Evolutionary conservation across 2,113 vertebrate species (phyloP), one percentile per base, ranked within the genome.

Genomic region (Oreochromis spilurus): DNA sequence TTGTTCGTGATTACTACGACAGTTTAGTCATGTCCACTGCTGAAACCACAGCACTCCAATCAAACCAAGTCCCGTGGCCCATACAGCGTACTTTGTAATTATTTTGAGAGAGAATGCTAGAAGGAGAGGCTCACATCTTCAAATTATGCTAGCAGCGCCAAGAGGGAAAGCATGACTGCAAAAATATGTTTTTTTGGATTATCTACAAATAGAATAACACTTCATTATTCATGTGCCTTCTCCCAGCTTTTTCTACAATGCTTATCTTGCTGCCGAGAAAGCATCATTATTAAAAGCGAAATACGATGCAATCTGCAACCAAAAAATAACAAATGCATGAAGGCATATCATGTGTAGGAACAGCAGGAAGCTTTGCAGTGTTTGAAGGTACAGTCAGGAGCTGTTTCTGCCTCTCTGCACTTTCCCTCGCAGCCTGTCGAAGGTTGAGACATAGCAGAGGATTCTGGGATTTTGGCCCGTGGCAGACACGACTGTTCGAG

Each of bases 201-300:
- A 48, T 24, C 82, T 62, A 60, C 80, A 88, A 84, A 87, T 52
- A 79, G 26, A 87, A 88, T 3, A 34, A 84, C 60, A 17, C 38
- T 81, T 80, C 6, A 86, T 90, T 87, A 86, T 92, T 82, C n/a
- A 88, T 87, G 31, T 72, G n/a, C 11, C 70, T 52, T 50, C 31
- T 45, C 29, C 1, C 67, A 24, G 34, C 31, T 36, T 82, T 4
- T 58, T 19, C 43, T 58, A 26, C 26, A 1, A n/a, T 54, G 26
- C 34, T 79, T 21, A n/a, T 83, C 62, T 29, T 7, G 50, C 55
- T 7, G 7, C n/a, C 24, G 5, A 60, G 43, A 38, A 36, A 67
- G 38, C 21, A 67, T 67, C 34, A 1, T 40, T 67, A 67, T 40
- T 67, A 67, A 67, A 40, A 67, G 19, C 11, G 6, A 67, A 38